phyloP scores from a whole-genome alignment of 2,888 invertebrate species.

The Pyrrhosoma nymphula region DNA sequence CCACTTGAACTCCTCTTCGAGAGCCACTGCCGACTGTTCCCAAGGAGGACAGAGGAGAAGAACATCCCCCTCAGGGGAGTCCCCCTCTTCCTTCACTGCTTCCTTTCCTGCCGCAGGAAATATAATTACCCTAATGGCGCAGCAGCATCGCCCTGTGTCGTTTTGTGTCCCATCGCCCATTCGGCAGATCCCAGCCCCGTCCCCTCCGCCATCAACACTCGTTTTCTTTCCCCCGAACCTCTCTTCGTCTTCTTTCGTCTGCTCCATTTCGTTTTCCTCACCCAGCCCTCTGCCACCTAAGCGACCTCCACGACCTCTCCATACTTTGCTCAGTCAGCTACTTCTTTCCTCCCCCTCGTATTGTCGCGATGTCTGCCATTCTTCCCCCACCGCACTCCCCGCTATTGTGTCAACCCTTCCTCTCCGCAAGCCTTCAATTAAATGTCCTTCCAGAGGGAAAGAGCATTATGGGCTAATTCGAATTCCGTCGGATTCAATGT shows the following conservation, averaged over 20 bases:
- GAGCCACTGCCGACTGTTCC: not conserved
- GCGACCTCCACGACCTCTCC: no score
- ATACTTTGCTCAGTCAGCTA: no score
- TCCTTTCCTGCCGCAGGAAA: not conserved
- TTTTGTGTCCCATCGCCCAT: not conserved
- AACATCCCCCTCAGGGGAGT: not conserved
- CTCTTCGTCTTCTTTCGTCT: no score
- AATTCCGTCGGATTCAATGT: not conserved
- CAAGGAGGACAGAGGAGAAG: not conserved
- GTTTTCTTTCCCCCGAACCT: not conserved
- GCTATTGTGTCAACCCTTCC: not conserved
- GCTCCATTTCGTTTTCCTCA: not conserved
- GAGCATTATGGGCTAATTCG: not conserved
- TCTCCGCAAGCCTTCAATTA: constrained; percentile 9
- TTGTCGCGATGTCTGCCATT: not conserved
- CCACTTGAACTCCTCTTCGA: constrained; percentile 36
- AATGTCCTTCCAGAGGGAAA: not conserved
- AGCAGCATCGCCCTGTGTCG: not conserved
- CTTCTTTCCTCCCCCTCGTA: not conserved
- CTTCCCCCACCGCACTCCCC: not conserved
- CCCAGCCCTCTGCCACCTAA: not conserved
- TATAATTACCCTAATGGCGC: constrained; percentile 46
- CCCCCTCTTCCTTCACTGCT: not conserved
- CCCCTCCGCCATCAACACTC: no score
- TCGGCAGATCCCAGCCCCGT: not conserved